Percentiles rank a stretch among this genome's conserved stretches.
These are phyloP conservation scores for Lophochroa leadbeateri DNA, from an alignment of 2,113 vertebrate species.

Conservation along the genomic window DNA sequence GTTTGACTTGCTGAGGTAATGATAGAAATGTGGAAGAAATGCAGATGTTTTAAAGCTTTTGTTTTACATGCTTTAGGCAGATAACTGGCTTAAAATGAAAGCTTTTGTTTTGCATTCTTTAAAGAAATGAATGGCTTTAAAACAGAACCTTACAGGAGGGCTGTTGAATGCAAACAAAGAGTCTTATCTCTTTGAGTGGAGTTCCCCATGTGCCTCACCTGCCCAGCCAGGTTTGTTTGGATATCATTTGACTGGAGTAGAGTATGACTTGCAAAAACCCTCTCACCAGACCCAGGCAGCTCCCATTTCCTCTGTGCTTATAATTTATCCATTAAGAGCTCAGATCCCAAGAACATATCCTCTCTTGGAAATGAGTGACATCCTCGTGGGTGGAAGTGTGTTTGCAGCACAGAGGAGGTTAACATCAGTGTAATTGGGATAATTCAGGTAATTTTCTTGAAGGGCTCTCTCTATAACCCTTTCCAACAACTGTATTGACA, in stretches of 20 bases:
- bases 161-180: background rate
- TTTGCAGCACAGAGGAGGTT: background rate
- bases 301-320: background rate
- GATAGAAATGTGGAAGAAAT: background rate
- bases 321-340: background rate
- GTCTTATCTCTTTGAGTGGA: background rate
- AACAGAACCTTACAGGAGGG: background rate
- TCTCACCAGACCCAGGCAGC: background rate
- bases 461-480: background rate
- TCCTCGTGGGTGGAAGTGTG: background rate
- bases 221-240: fast-evolving
- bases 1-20: background rate
- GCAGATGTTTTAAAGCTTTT: background rate
- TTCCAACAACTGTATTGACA: background rate
- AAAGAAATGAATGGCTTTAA: background rate
- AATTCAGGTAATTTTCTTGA: background rate
- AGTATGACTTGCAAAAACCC: background rate
- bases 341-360: background rate
- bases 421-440: background rate
- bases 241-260: background rate
- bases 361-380: background rate
- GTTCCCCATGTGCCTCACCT: background rate
- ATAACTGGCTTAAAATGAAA: background rate
- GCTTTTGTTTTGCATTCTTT: background rate
- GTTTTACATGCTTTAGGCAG: background rate